phyloP scores from a whole-genome alignment of 1,140 invertebrate species.

The Zaprionus nigranus region DNA sequence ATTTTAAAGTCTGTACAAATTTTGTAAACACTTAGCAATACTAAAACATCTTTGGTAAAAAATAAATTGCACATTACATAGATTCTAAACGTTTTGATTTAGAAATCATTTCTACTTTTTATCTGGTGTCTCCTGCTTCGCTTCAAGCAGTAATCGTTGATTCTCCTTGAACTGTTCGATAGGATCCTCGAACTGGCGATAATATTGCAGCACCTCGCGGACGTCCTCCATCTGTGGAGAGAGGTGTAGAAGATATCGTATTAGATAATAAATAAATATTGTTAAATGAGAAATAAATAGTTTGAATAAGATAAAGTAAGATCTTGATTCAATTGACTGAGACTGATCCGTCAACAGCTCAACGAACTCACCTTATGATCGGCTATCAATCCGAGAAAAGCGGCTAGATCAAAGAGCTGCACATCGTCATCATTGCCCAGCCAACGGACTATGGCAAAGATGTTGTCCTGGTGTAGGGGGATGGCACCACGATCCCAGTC shows the following conservation, averaged over 20 bases:
- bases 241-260: background rate
- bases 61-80: background rate
- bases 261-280: background rate
- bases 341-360: too few species aligned
- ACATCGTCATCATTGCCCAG: slow-evolving; percentile 96
- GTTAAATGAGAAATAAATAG: background rate
- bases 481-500: slow-evolving; percentile 96
- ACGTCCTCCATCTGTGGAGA: slow-evolving; percentile 89
- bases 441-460: slow-evolving; percentile 95
- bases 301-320: background rate
- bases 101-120: slow-evolving; percentile 5
- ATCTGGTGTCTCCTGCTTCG: slow-evolving; percentile 86
- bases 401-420: slow-evolving; percentile 94
- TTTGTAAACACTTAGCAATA: background rate
- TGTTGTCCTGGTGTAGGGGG: slow-evolving; percentile 94
- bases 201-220: slow-evolving; percentile 95
- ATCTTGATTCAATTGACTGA: too few species aligned
- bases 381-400: slow-evolving; percentile 95
- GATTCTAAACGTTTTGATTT: background rate
- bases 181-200: slow-evolving; percentile 97
- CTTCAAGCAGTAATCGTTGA: slow-evolving; percentile 90
- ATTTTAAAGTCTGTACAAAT: background rate
- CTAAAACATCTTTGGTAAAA: background rate
- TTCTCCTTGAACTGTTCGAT: slow-evolving; percentile 95
- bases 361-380: slow-evolving; percentile 88